phyloP scores from a whole-genome alignment of 2,888 invertebrate genomes.

The Fragum fragum region DNA sequence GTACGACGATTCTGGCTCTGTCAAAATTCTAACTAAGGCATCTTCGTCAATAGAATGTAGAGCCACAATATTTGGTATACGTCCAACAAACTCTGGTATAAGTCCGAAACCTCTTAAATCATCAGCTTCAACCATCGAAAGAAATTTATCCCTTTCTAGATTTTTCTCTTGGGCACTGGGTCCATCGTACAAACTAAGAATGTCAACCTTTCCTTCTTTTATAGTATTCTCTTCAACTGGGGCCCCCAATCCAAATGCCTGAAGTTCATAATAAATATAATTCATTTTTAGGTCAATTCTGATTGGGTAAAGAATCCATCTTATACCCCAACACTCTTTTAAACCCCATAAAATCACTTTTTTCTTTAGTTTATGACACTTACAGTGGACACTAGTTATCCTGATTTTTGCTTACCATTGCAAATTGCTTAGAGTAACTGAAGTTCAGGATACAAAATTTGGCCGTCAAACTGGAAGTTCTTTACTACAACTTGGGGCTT shows the following conservation, averaged over 20 bases:
- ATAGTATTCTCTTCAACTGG: conserved; percentile 4
- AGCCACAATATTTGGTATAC: conserved; percentile 71
- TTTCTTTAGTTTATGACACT: no score
- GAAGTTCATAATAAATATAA: no score
- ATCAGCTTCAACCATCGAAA: conserved; percentile 35
- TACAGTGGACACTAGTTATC: no score
- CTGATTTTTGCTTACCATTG: no score
- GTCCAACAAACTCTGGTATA: conserved; percentile 75
- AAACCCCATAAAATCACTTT: no score
- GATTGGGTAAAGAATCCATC: no score
- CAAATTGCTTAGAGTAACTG: no score
- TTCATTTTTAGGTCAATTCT: no score
- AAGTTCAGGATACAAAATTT: no score
- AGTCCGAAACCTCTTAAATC: conserved; percentile 72
- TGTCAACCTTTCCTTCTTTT: background rate
- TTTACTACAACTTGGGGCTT: no score
- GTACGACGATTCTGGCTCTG: conserved; percentile 73
- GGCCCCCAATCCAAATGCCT: conserved; percentile 64
- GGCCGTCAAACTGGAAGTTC: no score
- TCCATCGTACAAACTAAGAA: conserved; percentile 11
- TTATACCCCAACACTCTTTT: no score
- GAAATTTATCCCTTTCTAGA: conserved; percentile 42
- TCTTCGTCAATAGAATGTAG: conserved; percentile 66
- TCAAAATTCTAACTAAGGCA: conserved; percentile 69
- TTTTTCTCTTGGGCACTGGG: conserved; percentile 39